phyloP scores from a whole-genome alignment of 1,140 invertebrate genomes.

The Polyergus mexicanus region DNA sequence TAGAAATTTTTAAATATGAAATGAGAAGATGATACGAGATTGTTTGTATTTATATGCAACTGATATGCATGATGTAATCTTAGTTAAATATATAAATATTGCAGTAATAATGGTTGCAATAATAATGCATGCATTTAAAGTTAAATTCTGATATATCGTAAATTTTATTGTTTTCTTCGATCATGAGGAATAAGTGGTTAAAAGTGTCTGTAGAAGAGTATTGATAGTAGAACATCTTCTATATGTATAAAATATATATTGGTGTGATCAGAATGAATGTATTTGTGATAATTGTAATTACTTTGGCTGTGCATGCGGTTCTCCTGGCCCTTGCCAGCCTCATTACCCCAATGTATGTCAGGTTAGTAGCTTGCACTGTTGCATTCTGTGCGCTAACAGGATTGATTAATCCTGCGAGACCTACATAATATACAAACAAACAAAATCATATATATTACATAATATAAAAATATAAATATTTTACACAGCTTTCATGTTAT shows the following conservation, averaged over 20 bases:
- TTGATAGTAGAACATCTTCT: slow-evolving; percentile 17
- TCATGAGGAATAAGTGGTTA: neutral
- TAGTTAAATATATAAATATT: slow-evolving; percentile 14
- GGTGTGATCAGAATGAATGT: slow-evolving; percentile 75
- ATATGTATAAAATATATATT: slow-evolving; percentile 64
- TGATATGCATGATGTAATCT: slow-evolving; percentile 27
- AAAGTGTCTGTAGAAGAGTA: neutral
- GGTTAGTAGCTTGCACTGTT: slow-evolving; percentile 81
- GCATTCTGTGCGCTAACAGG: neutral
- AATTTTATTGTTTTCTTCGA: neutral
- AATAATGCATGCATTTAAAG: slow-evolving; percentile 45
- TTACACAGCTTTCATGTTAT: neutral
- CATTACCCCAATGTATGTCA: slow-evolving; percentile 83
- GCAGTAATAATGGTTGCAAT: neutral
- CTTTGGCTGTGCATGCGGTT: slow-evolving; percentile 89
- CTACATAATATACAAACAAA: slow-evolving; percentile 2
- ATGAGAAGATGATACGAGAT: neutral
- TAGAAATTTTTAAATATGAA: slow-evolving; percentile 12
- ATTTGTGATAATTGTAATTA: slow-evolving; percentile 69
- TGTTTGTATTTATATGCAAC: slow-evolving; percentile 1
- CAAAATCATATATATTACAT: neutral
- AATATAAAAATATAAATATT: neutral
- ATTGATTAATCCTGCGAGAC: slow-evolving; percentile 1
- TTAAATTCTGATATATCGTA: neutral
- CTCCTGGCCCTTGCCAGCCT: slow-evolving; percentile 87